Percentiles rank a stretch among this genome's conserved stretches.
phyloP scores from a whole-genome alignment of 2,888 invertebrate species.

The Synanthedon formicaeformis region DNA sequence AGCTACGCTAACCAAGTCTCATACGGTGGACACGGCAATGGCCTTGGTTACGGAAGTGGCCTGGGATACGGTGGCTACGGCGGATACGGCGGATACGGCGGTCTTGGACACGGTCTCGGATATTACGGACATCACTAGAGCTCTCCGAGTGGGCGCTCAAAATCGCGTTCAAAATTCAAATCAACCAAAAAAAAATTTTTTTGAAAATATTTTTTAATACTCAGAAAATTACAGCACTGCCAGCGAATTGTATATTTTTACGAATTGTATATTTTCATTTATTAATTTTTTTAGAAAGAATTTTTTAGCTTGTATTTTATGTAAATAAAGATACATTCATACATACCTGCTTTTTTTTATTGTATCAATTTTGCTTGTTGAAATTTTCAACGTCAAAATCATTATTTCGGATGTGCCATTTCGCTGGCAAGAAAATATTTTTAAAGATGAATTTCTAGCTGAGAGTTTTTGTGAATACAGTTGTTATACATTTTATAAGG shows the following conservation, averaged over 20 bases:
- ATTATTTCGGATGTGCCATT: no score
- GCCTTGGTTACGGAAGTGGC: constrained; percentile 6
- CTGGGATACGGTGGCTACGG: constrained; percentile 3
- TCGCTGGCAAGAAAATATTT: no score
- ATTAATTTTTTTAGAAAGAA: no score
- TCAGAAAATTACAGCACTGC: constrained; percentile 6
- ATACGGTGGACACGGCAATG: constrained; percentile 23
- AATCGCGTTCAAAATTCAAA: constrained; percentile 1
- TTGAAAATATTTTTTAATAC: constrained; percentile 14
- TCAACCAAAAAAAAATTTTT: not conserved
- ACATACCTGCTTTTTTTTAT: no score
- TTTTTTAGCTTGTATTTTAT: no score
- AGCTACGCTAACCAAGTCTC: constrained; percentile 15
- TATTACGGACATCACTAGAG: constrained; percentile 34
- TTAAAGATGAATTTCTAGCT: not conserved
- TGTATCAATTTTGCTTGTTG: no score
- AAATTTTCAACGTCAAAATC: no score
- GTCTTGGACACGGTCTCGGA: constrained; percentile 1
- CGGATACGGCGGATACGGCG: constrained; percentile 4
- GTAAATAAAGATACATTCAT: no score
- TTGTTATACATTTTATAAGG: constrained; percentile 2
- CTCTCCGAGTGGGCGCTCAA: not conserved
- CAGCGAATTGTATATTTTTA: not conserved
- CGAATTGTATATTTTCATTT: no score
- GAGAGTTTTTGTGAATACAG: not conserved